Evolutionary conservation across 2,113 vertebrate genomes (phyloP).

Genomic region (Cnemophilus loriae): DNA sequence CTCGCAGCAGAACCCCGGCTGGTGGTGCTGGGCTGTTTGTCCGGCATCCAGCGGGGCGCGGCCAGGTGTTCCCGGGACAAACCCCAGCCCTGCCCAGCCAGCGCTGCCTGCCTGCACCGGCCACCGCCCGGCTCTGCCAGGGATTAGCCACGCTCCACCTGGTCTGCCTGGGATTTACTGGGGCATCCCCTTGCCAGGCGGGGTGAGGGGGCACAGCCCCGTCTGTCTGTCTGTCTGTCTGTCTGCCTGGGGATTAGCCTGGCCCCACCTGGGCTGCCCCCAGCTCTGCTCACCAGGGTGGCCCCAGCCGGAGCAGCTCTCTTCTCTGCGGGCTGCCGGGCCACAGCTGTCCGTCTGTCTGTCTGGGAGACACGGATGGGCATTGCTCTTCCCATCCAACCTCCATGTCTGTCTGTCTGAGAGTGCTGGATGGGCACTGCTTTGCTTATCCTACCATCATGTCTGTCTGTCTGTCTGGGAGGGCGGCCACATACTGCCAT

Average conservation of each 20-base stretch:
- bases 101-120: neutral
- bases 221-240: neutral
- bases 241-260: neutral
- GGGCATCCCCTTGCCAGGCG: neutral
- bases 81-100: neutral
- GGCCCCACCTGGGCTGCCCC: neutral
- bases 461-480: neutral
- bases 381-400: neutral
- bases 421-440: neutral
- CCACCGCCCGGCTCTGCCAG: neutral
- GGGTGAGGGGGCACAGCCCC: neutral
- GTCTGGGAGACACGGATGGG: neutral
- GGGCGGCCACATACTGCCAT: neutral
- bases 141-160: neutral
- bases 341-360: neutral
- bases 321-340: neutral
- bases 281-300: neutral
- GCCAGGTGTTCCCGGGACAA: neutral
- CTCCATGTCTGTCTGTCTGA: neutral
- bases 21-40: neutral
- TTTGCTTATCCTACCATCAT: neutral
- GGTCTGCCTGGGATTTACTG: neutral
- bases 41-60: neutral
- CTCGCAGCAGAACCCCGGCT: accelerated
- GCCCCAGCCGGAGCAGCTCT: neutral